Percentiles rank a stretch among this genome's conserved stretches.
Evolutionary conservation across 1,140 invertebrate genomes (phyloP).

Genomic region (Drosophila serrata): DNA sequence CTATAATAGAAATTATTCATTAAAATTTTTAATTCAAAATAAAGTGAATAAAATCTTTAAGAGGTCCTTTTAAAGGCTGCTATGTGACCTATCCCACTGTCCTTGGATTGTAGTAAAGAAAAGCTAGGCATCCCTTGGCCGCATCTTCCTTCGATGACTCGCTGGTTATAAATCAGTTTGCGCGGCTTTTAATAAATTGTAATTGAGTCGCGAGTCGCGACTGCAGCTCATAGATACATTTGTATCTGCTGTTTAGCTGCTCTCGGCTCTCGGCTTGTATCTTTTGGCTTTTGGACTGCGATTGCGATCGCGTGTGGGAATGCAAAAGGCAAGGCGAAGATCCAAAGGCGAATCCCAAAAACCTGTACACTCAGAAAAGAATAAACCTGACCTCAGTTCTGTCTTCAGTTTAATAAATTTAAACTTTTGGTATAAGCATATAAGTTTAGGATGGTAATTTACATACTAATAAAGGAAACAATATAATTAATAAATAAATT

Average conservation of each 20-base stretch:
- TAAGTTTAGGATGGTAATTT: no score
- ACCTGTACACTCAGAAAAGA: neutral
- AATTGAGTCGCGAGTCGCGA: slow-evolving; percentile 80
- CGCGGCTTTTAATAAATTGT: slow-evolving; percentile 82
- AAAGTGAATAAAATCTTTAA: neutral
- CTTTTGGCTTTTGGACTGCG: slow-evolving; percentile 42
- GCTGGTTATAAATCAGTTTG: slow-evolving; percentile 80
- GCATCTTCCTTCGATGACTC: slow-evolving; percentile 34
- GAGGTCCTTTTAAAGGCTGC: neutral
- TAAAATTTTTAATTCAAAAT: neutral
- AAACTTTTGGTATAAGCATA: no score
- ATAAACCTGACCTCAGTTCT: no score
- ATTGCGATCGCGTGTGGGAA: slow-evolving; percentile 81
- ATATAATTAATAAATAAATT: no score
- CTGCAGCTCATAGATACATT: slow-evolving; percentile 78
- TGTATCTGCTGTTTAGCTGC: slow-evolving; percentile 61
- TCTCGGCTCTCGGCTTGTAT: slow-evolving; percentile 36
- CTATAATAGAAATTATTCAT: neutral
- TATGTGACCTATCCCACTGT: slow-evolving; percentile 8
- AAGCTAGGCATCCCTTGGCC: slow-evolving; percentile 27
- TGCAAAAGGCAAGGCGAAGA: slow-evolving; percentile 63
- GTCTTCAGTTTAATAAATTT: no score
- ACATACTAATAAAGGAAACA: no score
- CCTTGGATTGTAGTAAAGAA: slow-evolving; percentile 2
- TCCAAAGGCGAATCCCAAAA: slow-evolving; percentile 18